Base-by-base conservation (phyloP, 2,888 invertebrate genomes). In the Cylloceria caligata region DNA sequence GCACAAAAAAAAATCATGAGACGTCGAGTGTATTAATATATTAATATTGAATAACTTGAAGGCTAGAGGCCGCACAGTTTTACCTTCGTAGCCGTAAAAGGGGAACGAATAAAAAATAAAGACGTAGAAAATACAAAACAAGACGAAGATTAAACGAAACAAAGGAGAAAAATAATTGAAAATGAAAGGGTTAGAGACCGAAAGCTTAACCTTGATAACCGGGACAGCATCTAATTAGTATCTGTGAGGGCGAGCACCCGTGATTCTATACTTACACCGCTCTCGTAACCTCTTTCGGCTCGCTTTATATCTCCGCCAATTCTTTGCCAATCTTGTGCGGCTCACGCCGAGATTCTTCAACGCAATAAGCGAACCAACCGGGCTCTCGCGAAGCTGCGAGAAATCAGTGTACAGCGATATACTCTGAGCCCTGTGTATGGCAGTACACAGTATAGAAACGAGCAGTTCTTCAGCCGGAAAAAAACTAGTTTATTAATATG, bases 401-500 rank as follows among this genome's bases (percentile, higher is more conserved):
- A 72, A 47, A 72, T 72, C 45, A 45, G 57, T 42, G 72, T 34
- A 34, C n/a, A 45, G 19, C 60, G 45, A 21, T 11, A 21, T 13
- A 24, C 16, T 39, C 45, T 9, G 42, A 45, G 71, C n/a, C 42
- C 21, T 71, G 34, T 72, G n/a, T 62, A 30, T 24, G 55, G 13
- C 21, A 55, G 27, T 67, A 9, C 34, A 13, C 52, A 27, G 55
- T 78, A 69, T 57, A 76, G 24, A 39, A 67, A 79, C 16, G 79
- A 65, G 67, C 39, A 34, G 42, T n/a, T n/a, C 47, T 67, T 60
- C 79, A 55, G 68, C 55, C 52, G 4, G 47, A 67, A 79, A 88
- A 87, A 88, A 89, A 89, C 89, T 88, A 88, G 87, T 89, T 89
- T 88, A 89, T 88, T 88, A 89, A 88, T 87, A 89, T 87, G 89